Conservation (phyloP, 2,113 vertebrate genomes). For the Perccottus glenii region DNA sequence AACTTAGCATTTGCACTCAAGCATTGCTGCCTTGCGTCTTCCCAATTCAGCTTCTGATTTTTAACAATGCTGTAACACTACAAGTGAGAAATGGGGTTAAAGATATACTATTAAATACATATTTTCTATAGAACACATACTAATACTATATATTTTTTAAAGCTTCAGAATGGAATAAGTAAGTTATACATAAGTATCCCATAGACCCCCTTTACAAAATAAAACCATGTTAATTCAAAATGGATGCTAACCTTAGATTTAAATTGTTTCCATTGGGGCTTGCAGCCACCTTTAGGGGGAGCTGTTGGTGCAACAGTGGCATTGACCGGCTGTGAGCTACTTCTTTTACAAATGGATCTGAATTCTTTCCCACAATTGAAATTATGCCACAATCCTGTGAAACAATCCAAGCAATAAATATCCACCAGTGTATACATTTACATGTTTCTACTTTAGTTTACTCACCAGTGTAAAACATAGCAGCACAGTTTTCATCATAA, state of each 20-base stretch:
- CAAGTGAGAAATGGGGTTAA: not conserved
- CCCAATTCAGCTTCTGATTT: conserved; percentile 77
- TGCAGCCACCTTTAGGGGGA: conserved; percentile 78
- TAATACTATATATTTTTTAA: too few species aligned
- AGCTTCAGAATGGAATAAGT: too few species aligned
- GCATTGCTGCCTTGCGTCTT: conserved; percentile 80
- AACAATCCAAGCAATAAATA: conserved; percentile 2
- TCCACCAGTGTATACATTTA: not conserved
- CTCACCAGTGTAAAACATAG: conserved; percentile 81
- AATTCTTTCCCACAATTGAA: conserved; percentile 83
- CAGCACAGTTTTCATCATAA: conserved; percentile 89
- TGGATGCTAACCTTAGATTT: conserved; percentile 74
- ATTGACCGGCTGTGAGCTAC: conserved; percentile 75
- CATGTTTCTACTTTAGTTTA: not conserved
- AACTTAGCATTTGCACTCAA: conserved; percentile 80
- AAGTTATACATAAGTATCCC: too few species aligned
- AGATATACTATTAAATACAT: too few species aligned
- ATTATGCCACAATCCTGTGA: conserved; percentile 86
- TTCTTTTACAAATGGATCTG: conserved; percentile 86
- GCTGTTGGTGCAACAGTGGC: conserved; percentile 78
- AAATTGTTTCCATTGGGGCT: conserved; percentile 78
- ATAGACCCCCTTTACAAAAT: too few species aligned
- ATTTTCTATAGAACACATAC: too few species aligned
- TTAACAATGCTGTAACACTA: conserved; percentile 86
- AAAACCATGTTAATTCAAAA: not conserved